A percentile compares a stretch with the other conserved stretches of the same genome.
Evolutionary conservation across 2,888 invertebrate genomes (phyloP).

Genomic region (Stenichneumon culpator): DNA sequence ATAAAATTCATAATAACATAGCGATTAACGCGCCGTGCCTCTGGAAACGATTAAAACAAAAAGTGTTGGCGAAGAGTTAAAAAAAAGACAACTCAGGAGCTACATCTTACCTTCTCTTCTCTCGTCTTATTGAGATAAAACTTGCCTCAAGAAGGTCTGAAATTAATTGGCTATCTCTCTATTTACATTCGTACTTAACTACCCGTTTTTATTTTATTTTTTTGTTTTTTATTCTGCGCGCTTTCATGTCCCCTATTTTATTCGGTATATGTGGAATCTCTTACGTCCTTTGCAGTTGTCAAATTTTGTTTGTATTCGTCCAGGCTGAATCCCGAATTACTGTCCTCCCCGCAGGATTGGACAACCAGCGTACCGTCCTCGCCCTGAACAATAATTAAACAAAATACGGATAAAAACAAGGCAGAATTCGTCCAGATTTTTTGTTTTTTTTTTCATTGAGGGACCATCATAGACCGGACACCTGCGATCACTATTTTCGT

Average conservation of each 20-base stretch:
- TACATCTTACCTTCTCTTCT: constrained; percentile 61
- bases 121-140: constrained; percentile 49
- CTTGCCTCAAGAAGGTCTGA: constrained; percentile 50
- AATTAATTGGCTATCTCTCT: constrained; percentile 50
- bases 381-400: constrained; percentile 70
- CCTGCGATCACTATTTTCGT: constrained; percentile 39
- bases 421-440: constrained; percentile 14
- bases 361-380: constrained; percentile 79
- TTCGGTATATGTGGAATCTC: constrained; percentile 69
- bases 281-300: constrained; percentile 82
- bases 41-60: neutral
- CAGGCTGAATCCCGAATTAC: constrained; percentile 82
- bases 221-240: neutral
- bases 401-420: constrained; percentile 43
- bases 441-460: constrained; percentile 47
- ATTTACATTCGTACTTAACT: constrained; percentile 33
- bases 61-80: neutral
- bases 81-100: constrained; percentile 30
- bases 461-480: constrained; percentile 48
- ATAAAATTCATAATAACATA: neutral
- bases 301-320: constrained; percentile 82
- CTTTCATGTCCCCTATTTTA: constrained; percentile 34
- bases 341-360: constrained; percentile 81
- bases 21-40: neutral
- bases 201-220: constrained; percentile 13